Conservation (phyloP, 2,888 invertebrate genomes). For the Tinea semifulvella region DNA sequence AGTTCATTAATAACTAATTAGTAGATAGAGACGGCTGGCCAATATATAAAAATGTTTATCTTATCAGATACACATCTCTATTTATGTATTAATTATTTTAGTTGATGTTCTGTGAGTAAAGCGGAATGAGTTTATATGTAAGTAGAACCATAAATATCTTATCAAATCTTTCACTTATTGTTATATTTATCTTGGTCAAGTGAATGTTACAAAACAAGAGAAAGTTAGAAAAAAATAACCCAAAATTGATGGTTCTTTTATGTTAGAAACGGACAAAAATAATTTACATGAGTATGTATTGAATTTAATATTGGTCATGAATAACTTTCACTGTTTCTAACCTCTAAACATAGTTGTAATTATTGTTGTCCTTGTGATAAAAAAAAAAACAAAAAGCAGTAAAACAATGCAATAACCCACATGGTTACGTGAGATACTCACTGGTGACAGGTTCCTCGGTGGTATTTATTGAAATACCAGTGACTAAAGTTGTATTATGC, state of each 20-base stretch:
- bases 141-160: conserved; percentile 6
- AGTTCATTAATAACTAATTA: conserved; percentile 10
- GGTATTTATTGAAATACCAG: conserved; percentile 48
- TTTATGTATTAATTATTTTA: conserved; percentile 3
- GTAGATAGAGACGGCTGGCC: neutral
- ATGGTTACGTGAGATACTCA: conserved; percentile 45
- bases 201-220: neutral
- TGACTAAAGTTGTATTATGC: conserved; percentile 49
- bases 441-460: conserved; percentile 50
- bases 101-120: neutral
- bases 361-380: neutral
- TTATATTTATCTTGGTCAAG: neutral
- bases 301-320: too few relatives aligned
- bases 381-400: neutral
- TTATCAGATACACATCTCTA: conserved; percentile 8
- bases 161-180: neutral
- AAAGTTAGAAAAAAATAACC: neutral
- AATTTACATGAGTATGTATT: neutral
- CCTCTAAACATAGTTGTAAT: conserved; percentile 1
- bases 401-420: conserved; percentile 20
- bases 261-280: conserved; percentile 1
- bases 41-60: conserved; percentile 11
- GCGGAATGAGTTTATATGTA: neutral
- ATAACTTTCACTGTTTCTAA: conserved; percentile 8
- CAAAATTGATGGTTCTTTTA: neutral